Conservation (phyloP, 1,140 invertebrate species). For the Hestina assimilis region DNA sequence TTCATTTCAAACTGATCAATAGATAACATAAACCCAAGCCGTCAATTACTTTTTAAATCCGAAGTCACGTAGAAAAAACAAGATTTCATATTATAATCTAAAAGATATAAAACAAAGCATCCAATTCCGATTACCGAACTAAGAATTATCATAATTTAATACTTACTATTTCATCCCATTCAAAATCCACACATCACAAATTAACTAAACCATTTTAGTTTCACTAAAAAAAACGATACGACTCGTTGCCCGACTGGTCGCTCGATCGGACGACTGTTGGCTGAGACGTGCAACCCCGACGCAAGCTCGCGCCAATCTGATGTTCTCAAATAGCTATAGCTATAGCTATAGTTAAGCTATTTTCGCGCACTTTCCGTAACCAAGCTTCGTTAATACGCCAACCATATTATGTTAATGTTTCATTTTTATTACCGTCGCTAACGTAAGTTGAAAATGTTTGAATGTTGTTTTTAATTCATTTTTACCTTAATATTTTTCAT, state of each 20-base stretch:
- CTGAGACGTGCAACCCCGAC: constrained; percentile 30
- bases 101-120: not conserved
- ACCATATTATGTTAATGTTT: constrained; percentile 5
- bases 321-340: constrained; percentile 15
- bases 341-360: constrained; percentile 5
- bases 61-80: too few relatives aligned
- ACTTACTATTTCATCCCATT: constrained; percentile 29
- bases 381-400: constrained; percentile 9
- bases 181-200: constrained; percentile 29
- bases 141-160: constrained; percentile 10
- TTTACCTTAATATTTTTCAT: not conserved
- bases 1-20: too few relatives aligned
- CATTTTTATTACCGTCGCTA: constrained; percentile 3
- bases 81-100: not conserved
- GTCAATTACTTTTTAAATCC: too few relatives aligned
- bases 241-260: constrained; percentile 31
- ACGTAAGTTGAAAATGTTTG: not conserved
- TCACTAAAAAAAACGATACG: constrained; percentile 27
- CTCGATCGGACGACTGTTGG: constrained; percentile 7
- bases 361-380: not conserved
- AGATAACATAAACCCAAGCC: too few relatives aligned
- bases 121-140: not conserved
- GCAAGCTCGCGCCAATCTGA: constrained; percentile 37
- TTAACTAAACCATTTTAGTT: constrained; percentile 21
- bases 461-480: not conserved